Evolutionary conservation across 2,888 invertebrate genomes (phyloP), one percentile per base, ranked within the genome.

Genomic region (Venusia cambrica): DNA sequence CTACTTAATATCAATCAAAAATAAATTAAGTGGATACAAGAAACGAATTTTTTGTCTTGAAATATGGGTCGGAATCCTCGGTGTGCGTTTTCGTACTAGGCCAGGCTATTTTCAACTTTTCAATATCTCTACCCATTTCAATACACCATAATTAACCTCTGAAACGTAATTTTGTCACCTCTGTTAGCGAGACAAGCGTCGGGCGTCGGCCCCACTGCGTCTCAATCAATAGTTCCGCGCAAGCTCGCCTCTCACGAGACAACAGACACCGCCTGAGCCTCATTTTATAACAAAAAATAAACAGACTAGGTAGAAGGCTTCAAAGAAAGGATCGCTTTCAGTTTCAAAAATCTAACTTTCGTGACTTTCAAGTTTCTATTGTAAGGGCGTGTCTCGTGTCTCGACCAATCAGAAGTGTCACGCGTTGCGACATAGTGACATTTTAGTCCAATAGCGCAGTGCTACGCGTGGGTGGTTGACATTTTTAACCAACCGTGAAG

Each of bases 341-440:
- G 27, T 8, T 19, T 5, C 2, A 5, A 45, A n/a, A n/a, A n/a
- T n/a, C n/a, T n/a, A n/a, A n/a, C n/a, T n/a, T n/a, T n/a, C n/a
- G n/a, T n/a, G n/a, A 33, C 19, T 25, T 32, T 22, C 14, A 8
- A 42, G 27, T 11, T 35, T 43, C 37, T 41, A 38, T 11, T 16
- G 36, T 19, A 28, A 28, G 63, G 84, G 85, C 84, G 84, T 75
- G 79, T 66, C 55, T 42, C 84, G 84, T 75, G 79, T 66, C 55
- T 42, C 46, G 44, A 34, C 81, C 78, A 81, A 81, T 79, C 51
- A 61, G 57, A 62, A 70, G 57, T 80, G 81, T 84, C 83, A 76
- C 84, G 71, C 72, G 59, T 53, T 63, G 76, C 62, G 75, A 77
- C 80, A 78, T 68, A 64, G 81, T 87, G 85, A 87, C 85, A 87